Base-by-base conservation (phyloP, 2,797 vertebrate species). In the Rhinogobio ventralis region DNA sequence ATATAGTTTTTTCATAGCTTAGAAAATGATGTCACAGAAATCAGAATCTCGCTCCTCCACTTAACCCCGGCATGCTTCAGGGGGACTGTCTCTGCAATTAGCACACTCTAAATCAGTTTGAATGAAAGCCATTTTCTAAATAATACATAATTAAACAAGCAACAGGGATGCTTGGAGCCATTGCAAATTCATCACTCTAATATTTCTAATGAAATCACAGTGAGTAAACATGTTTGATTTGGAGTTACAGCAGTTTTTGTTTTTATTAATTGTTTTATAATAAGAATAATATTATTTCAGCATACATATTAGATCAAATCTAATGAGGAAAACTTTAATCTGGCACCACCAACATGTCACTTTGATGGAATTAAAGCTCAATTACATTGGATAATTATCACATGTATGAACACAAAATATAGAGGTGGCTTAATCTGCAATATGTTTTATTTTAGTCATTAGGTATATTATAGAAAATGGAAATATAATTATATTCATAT, bases 61-160 rank as follows among this genome's bases (percentile, higher is more conserved):
- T 83, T 76, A 76, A 83, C 45, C 57, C 57, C 71, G 39, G 57
- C 71, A 25, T 75, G 81, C 71, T 83, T n/a, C 28, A 23, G 45
- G 46, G 60, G 30, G 23, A 83, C 33, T 39, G 62, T 68, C 46
- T 83, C 33, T 83, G 62, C 60, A 83, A 68, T 83, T 75, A 83
- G 45, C 60, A 83, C 45, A 30, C 53, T 73, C 53, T 73, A 33
- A 72, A 60, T 72, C 80, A 72, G 68, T 60, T 57, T 82, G 80
- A 82, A 82, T 73, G 51, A 83, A 75, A 83, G 72, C 71, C 42
- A 83, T 62, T 76, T 67, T 76, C 23, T 67, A 51, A 76, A 67
- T 83, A 53, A 74, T 66, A 66, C 66, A 75, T 83, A 67, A 75
- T 76, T 83, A 53, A 66, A 15, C 71, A 66, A 83, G 30, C 71